Evolutionary conservation across 1,140 invertebrate species (phyloP), one percentile per base, ranked within the genome.

Genomic region (Hyles vespertilio): DNA sequence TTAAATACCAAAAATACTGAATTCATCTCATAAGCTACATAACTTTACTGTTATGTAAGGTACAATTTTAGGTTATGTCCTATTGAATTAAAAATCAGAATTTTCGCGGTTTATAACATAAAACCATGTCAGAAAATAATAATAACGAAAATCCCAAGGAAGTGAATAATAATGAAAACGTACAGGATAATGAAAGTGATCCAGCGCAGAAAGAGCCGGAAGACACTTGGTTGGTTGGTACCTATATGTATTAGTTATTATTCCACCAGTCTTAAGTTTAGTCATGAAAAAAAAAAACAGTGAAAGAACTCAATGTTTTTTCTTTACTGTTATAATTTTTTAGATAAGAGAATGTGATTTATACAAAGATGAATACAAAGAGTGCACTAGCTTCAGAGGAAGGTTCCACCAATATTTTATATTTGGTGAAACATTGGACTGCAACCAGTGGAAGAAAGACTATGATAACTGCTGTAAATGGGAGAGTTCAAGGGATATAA

Each of bases 331-430:
- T 49, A 33, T 32, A 36, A 33, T 59, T 63, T 72, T 61, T 55
- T 65, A 95, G 94, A 92, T 95, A 46, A 89, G 94, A 70, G 92
- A 94, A 7, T 96, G 95, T 88, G 72, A 90, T 10, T 50, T 92
- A 3, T 97, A 97, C 78, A 91, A 93, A 67, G 94, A 94, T 58
- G 95, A 97, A 89, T 95, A 94, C 70, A 89, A 90, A 36, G 95
- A 96, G 59, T 97, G 96, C 75, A 93, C 73, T 58, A 93, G 93
- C 65, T 88, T 95, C 9, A 92, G 87, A 84, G 93, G 89, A 8
- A 90, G 95, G 65, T 96, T 97, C 79, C 93, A 98, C 80, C 96
- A 98, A 81, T 95, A 96, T 75, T 98, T 96, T 78, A 91, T 96
- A 49, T 90, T 90, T 85, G 96, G 96, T 3, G 82, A 95, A 72